phyloP scores from a whole-genome alignment of 2,113 vertebrate genomes.

The Limnothrissa miodon region DNA sequence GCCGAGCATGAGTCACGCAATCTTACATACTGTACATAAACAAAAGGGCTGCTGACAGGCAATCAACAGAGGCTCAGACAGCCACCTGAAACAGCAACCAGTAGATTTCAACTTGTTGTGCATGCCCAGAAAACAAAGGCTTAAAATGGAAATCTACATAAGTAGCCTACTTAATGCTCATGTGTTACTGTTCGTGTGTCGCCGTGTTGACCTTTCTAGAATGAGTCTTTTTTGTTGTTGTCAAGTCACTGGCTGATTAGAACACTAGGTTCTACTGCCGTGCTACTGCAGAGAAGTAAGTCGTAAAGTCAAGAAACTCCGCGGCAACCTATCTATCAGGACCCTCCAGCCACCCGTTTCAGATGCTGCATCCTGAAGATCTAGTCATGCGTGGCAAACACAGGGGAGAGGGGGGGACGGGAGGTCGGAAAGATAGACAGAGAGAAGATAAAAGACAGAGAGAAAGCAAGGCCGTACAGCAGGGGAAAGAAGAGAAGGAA shows the following conservation, averaged over 20 bases:
- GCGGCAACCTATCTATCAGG: neutral
- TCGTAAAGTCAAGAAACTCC: neutral
- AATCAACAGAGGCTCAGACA: neutral
- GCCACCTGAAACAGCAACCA: neutral
- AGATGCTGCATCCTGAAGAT: slow-evolving; percentile 9
- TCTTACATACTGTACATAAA: neutral
- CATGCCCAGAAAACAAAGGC: neutral
- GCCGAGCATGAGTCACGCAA: neutral
- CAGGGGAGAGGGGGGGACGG: neutral
- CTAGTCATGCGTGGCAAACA: neutral
- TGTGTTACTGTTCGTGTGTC: neutral
- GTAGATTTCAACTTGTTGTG: neutral
- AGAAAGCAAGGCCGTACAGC: neutral
- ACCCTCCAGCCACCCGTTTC: neutral
- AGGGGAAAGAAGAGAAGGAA: neutral
- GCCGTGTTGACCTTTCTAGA: neutral
- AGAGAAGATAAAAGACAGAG: neutral
- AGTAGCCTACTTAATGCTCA: neutral
- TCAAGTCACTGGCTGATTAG: neutral
- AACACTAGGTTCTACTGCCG: neutral
- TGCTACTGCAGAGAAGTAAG: neutral
- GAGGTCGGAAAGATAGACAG: neutral
- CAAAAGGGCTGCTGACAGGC: neutral
- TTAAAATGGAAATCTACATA: neutral
- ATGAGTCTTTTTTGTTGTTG: neutral